Evolutionary conservation across 1,140 invertebrate species (phyloP), one percentile per base, ranked within the genome.

Genomic region (Formica selysi): DNA sequence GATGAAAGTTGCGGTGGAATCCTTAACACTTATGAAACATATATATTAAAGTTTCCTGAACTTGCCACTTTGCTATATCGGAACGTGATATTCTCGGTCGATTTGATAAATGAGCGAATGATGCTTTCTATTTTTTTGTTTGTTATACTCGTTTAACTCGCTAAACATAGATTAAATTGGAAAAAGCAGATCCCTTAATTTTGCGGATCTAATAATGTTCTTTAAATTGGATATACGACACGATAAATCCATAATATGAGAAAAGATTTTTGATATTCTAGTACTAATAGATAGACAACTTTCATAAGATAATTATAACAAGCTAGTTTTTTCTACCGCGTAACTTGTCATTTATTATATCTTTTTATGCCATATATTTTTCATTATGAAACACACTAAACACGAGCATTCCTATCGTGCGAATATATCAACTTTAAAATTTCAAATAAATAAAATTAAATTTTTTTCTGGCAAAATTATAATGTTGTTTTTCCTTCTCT

Each of bases 21-120:
- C 26, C 44, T 83, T 29, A 48, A 73, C 68, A 79, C 85, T 85
- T 89, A 80, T 70, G 79, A 80, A 89, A 57, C 54, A 57, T 59
- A 89, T 79, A 85, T 62, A 22, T 90, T 89, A 87, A 11, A 80
- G 61, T 86, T 85, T 62, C 11, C 22, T 38, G 5, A 83, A 78
- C 36, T 86, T 59, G 26, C 74, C 64, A 29, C 61, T 41, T 51
- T 71, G 13, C 38, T 81, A 57, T 0, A n/a, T 59, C 19, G 54
- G 73, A 61, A 73, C 38, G 36, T 44, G 5, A 70, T 70, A 61
- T 81, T 44, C 26, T 13, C 36, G 26, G 73, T 81, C 79, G 8
- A 81, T 71, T 6, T 71, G 11, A 73, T 2, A 44, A 11, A 71
- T 41, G 29, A 81, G 19, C 13, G 29, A 61, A 61, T 48, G 2